Evolutionary conservation across 2,888 invertebrate species (phyloP), one percentile per base, ranked within the genome.

Genomic region (Chelonus formosanus): DNA sequence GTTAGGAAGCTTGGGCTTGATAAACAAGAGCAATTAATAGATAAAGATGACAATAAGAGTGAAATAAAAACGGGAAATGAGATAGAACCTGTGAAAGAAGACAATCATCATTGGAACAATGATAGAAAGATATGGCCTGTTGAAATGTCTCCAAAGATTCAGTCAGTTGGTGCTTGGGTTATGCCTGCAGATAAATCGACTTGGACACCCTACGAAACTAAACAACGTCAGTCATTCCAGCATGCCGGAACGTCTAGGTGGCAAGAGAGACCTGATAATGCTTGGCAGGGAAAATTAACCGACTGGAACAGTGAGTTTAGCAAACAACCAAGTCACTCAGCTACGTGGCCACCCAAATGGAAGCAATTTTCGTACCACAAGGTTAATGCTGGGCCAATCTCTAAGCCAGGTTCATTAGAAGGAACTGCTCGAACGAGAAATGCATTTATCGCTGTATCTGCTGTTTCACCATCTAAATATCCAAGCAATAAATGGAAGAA

Each of bases 351-450:
- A 0, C 63, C 74, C 7, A 82, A 80, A 61, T 83, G 82, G 82
- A 80, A 81, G 54, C 81, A 82, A 63, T 83, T 83, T 64, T 78
- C 80, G 0, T 83, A 83, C 58, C 82, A 83, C 69, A 75, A 78
- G 45, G 81, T 83, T 1, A 80, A 81, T 0, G 76, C 78, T 0
- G 67, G 76, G 48, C 80, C 81, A 4, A 69, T 77, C 0, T 70
- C 75, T 2, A 81, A 78, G 40, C 69, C 79, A 0, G 80, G 80
- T 0, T 70, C 76, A 5, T 63, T 73, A 4, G 79, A 80, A 20
- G 77, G 73, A 0, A 59, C 73, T 0, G 69, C 54, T 53, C 69
- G 43, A 63, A 36, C 69, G 8, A 78, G 76, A 66, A 83, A 83
- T 69, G 78, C 82, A n/a, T 81, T 78, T 64, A 80, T 83, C 40